A percentile compares a stretch with the other conserved stretches of the same genome.
phyloP scores from a whole-genome alignment of 2,797 vertebrate species.

The Pagetopsis macropterus region DNA sequence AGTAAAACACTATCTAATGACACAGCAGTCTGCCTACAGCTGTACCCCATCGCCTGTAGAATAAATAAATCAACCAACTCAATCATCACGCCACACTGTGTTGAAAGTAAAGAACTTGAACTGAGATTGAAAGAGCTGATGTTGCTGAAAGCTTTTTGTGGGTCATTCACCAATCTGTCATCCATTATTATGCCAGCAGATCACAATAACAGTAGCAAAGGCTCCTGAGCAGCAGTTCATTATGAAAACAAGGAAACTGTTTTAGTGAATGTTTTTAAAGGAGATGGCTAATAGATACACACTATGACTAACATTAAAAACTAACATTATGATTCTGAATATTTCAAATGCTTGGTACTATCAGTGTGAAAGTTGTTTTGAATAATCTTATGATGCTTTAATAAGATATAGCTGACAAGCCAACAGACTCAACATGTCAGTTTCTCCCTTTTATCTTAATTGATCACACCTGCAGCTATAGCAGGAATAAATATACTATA shows the following conservation, averaged over 20 bases:
- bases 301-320: too few species aligned
- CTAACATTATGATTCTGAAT: too few species aligned
- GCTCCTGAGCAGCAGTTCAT: neutral
- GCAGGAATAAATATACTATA: conserved; percentile 31
- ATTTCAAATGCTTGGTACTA: neutral
- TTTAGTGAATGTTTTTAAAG: neutral
- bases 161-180: conserved; percentile 30
- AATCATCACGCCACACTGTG: conserved; percentile 36
- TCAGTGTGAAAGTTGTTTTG: neutral
- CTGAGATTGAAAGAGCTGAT: conserved; percentile 52
- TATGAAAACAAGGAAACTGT: neutral
- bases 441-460: conserved; percentile 33
- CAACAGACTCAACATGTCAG: conserved; percentile 31
- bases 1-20: conserved; percentile 38
- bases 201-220: conserved; percentile 31
- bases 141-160: conserved; percentile 44
- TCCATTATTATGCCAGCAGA: conserved; percentile 20
- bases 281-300: neutral
- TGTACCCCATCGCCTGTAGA: conserved; percentile 20
- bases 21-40: conserved; percentile 35
- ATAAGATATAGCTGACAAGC: conserved; percentile 30
- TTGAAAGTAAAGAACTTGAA: conserved; percentile 47
- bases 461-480: conserved; percentile 33
- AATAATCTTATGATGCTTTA: conserved; percentile 10
- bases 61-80: conserved; percentile 59